These are phyloP conservation scores for Hypomecis punctinalis DNA, from an alignment of 2,888 invertebrate genomes.

Conservation along the genomic window DNA sequence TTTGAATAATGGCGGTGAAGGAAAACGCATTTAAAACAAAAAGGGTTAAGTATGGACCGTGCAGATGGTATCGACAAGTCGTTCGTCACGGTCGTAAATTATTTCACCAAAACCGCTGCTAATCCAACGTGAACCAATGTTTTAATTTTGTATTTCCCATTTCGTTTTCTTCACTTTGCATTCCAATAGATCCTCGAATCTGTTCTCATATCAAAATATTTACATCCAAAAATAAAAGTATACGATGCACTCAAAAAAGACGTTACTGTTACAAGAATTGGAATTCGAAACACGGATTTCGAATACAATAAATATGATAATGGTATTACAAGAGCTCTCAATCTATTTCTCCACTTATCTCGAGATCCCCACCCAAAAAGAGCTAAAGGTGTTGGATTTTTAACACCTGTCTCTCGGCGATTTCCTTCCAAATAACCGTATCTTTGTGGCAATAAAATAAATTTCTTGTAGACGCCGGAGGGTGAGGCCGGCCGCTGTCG, in stretches of 20 bases:
- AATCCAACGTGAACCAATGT: constrained; percentile 79
- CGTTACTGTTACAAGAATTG: constrained; percentile 63
- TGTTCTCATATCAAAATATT: constrained; percentile 68
- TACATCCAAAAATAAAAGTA: constrained; percentile 58
- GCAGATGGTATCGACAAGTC: constrained; percentile 82
- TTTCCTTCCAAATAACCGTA: constrained; percentile 82
- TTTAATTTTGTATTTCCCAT: constrained; percentile 78
- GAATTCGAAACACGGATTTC: constrained; percentile 65
- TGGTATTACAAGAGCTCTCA: constrained; percentile 72
- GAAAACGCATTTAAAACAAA: constrained; percentile 78
- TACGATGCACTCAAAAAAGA: constrained; percentile 56
- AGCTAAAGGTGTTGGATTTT: constrained; percentile 80
- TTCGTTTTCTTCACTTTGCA: constrained; percentile 68
- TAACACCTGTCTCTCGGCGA: constrained; percentile 83
- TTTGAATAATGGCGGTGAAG: constrained; percentile 82
- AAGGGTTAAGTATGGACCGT: constrained; percentile 78
- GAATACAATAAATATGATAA: constrained; percentile 76
- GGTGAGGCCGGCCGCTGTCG: constrained; percentile 75
- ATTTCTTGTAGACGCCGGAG: constrained; percentile 82
- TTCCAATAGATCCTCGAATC: constrained; percentile 68
- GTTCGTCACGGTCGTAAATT: constrained; percentile 84
- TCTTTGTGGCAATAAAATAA: constrained; percentile 84
- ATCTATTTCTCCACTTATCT: constrained; percentile 81
- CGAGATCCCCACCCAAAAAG: constrained; percentile 70
- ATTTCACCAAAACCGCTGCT: constrained; percentile 81